Percentiles rank a stretch among this genome's conserved stretches.
These are phyloP conservation scores for Zosterops hypoxanthus DNA, from an alignment of 2,113 vertebrate species.

Conservation along the genomic window DNA sequence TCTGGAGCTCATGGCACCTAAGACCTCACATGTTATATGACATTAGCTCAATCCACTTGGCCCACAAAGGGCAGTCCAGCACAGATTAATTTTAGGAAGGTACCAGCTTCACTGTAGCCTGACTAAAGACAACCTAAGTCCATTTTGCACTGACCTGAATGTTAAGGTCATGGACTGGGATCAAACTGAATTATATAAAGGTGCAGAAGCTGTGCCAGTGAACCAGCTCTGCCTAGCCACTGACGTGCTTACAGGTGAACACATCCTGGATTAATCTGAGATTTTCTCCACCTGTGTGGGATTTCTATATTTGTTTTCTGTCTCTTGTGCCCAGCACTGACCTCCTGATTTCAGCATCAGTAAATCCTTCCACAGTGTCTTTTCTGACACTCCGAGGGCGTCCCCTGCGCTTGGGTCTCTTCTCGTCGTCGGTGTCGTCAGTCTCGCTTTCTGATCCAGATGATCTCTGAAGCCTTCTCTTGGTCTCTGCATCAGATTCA, in stretches of 20 bases:
- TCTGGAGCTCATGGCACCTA: neutral
- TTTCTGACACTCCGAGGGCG: constrained; percentile 90
- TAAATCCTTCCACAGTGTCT: constrained; percentile 96
- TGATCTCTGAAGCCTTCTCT: constrained; percentile 88
- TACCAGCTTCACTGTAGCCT: neutral
- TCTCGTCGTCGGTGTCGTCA: constrained; percentile 93
- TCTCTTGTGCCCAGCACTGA: constrained; percentile 36
- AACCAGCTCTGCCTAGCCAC: neutral
- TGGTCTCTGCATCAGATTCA: constrained; percentile 93
- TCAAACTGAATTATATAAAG: neutral
- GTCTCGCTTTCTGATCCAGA: constrained; percentile 96
- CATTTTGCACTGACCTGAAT: neutral
- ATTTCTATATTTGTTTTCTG: neutral
- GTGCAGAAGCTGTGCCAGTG: neutral
- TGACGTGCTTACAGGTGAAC: neutral
- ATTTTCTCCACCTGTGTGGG: neutral
- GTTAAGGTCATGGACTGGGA: neutral
- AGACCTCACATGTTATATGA: rapidly evolving
- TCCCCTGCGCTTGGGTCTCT: constrained; percentile 92
- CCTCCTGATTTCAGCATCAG: constrained; percentile 95
- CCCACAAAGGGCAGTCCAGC: neutral
- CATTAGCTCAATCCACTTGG: neutral
- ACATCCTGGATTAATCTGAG: neutral
- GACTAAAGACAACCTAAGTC: neutral
- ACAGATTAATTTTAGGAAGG: neutral